Evolutionary conservation across 2,888 invertebrate species (phyloP).

Genomic region (Kryphioiulus occultus): DNA sequence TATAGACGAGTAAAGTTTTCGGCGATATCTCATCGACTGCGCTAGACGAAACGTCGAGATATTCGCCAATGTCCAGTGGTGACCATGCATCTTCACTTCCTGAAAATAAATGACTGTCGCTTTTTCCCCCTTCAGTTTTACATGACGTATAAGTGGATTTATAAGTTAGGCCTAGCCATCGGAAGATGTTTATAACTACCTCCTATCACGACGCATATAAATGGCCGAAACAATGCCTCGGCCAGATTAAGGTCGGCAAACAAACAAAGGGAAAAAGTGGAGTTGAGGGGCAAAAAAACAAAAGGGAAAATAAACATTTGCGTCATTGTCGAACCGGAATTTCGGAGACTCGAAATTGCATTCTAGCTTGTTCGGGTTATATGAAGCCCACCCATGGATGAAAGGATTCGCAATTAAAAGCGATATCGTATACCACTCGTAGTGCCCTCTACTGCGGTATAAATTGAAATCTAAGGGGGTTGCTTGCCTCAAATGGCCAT

Average conservation of each 20-base stretch:
- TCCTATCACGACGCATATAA: constrained; percentile 35
- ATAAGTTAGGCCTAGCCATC: background rate
- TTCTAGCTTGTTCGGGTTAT: constrained; percentile 11
- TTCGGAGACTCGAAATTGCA: constrained; percentile 12
- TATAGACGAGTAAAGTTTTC: too few species aligned
- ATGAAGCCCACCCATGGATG: constrained; percentile 35
- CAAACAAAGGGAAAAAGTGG: constrained; percentile 12
- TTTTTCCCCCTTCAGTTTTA: background rate
- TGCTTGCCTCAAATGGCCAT: constrained; percentile 3
- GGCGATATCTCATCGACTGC: too few species aligned
- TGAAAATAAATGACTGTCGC: background rate
- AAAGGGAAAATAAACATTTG: background rate
- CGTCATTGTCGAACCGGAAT: constrained; percentile 35
- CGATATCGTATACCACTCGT: constrained; percentile 31
- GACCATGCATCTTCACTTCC: background rate
- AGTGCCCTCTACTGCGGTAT: background rate
- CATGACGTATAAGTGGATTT: background rate
- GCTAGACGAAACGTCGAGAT: background rate
- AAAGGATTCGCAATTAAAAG: constrained; percentile 31
- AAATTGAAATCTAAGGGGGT: constrained; percentile 28
- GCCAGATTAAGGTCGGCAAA: constrained; percentile 26
- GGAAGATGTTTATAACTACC: constrained; percentile 31
- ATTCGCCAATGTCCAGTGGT: background rate
- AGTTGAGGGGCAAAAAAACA: constrained; percentile 7
- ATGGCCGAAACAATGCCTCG: constrained; percentile 31